Evolutionary conservation across 2,888 invertebrate genomes (phyloP), one percentile per base, ranked within the genome.

Genomic region (Scaptomyza flava): DNA sequence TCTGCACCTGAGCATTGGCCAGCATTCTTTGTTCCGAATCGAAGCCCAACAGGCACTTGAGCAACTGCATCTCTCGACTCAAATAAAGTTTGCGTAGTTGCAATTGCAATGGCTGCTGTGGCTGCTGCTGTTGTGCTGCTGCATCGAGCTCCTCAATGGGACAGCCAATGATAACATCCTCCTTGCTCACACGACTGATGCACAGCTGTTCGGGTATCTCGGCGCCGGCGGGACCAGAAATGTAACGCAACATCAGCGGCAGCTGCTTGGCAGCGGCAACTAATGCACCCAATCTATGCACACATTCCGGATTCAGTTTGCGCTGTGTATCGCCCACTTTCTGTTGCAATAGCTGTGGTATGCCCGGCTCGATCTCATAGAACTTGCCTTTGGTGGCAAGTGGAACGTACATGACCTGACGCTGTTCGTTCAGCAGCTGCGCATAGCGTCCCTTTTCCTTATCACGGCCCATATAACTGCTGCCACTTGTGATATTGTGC

Each of bases 301-400:
- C 92, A 77, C 92, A 92, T 65, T 92, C 92, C 3, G 89, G 81
- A 86, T 92, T 92, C 20, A 91, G 54, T 64, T 91, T 91, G 11
- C 91, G 91, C 41, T 90, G 82, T 0, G 80, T 64, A 20, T 87
- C 89, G 34, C 89, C 89, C 4, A 86, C 72, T 53, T 91, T 92
- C 64, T 92, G 91, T 7, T 92, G 91, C 9, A 91, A 48, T 42
- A 92, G 86, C 60, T 92, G 92, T 12, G 92, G 92, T 82, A 91
- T 94, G 91, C 92, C 94, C 91, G 92, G 95, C 92, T 93, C 93
- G 38, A 94, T 94, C 77, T 94, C 94, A 91, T 95, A 96, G 91
- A 96, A 94, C 91, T 95, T 95, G 45, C 96, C 96, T 90, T 95
- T 95, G 56, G 95, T 95, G 82, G 95, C 94, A 87, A 96, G 93